Evolutionary conservation across 2,888 invertebrate species (phyloP).

Genomic region (Dyspetes luteomarginatus): DNA sequence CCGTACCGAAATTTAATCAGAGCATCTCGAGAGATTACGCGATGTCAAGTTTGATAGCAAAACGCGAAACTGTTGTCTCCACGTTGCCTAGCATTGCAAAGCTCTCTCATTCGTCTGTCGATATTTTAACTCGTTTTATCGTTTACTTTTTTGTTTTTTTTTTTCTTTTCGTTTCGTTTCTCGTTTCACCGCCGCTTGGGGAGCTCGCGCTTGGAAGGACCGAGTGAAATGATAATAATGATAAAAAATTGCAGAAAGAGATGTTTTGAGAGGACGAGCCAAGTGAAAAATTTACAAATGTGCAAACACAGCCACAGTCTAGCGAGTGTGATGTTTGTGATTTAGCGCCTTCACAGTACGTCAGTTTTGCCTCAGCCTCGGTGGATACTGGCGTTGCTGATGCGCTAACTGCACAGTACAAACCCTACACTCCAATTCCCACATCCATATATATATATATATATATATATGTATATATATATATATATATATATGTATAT

Average conservation of each 20-base stretch:
- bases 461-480: not conserved
- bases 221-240: conserved; percentile 4
- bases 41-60: conserved; percentile 50
- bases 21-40: conserved; percentile 38
- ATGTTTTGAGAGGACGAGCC: not conserved
- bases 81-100: conserved; percentile 62
- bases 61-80: conserved; percentile 55
- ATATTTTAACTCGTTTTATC: conserved; percentile 21
- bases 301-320: conserved; percentile 23
- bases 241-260: not conserved
- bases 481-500: not conserved
- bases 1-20: conserved; percentile 60
- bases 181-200: not conserved
- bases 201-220: not conserved
- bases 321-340: conserved; percentile 28
- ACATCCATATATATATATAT: not conserved
- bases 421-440: conserved; percentile 36
- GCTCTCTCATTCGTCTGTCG: conserved; percentile 36
- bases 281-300: conserved; percentile 1
- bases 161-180: not conserved
- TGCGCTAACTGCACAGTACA: conserved; percentile 48
- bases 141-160: not conserved
- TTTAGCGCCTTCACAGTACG: conserved; percentile 32
- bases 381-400: conserved; percentile 40
- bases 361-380: conserved; percentile 30